Base-by-base conservation (phyloP, 2,113 vertebrate species). In the Sinocyclocheilus grahami region DNA sequence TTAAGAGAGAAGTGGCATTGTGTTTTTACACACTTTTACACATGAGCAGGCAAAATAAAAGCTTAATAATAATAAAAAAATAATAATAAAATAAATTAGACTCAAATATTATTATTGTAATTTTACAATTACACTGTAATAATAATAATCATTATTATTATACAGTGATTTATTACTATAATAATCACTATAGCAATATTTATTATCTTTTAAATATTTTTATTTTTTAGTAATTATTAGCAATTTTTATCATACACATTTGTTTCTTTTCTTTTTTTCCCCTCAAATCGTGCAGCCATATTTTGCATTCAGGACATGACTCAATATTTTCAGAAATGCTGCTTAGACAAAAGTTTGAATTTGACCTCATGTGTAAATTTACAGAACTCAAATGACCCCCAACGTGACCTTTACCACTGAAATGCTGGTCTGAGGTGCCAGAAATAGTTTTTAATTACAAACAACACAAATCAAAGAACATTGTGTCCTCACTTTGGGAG, bases 381-480 rank as follows among this genome's bases (percentile, higher is more conserved):
- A 82, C 80, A 69, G 42, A 82, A 82, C 46, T 82, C 39, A 67
- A 69, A 69, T 16, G 78, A 63, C 58, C 60, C 80, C 80, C 80
- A 71, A 16, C 14, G 53, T 65, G 55, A 78, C 60, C 91, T 88
- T 92, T 85, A 91, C 89, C 89, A 92, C 92, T 92, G 89, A 89
- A 93, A 91, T 94, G 84, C 93, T 91, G 93, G 92, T 90, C 91
- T 92, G 63, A 39, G 82, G 83, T 90, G 93, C 92, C 93, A 94
- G 93, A 93, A 93, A 93, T 92, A 90, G 90, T 89, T 94, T 74
- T 76, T 91, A 94, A 93, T 90, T 93, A 94, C 85, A 94, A 94
- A 95, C 89, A 92, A 92, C 93, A 93, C 90, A 94, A 92, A 93
- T 93, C 92, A 93, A 94, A 92, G 92, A 94, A 94, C 60, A 92